Base-by-base conservation (phyloP, 2,797 vertebrate genomes). In the Gymnopithys bicolor region DNA sequence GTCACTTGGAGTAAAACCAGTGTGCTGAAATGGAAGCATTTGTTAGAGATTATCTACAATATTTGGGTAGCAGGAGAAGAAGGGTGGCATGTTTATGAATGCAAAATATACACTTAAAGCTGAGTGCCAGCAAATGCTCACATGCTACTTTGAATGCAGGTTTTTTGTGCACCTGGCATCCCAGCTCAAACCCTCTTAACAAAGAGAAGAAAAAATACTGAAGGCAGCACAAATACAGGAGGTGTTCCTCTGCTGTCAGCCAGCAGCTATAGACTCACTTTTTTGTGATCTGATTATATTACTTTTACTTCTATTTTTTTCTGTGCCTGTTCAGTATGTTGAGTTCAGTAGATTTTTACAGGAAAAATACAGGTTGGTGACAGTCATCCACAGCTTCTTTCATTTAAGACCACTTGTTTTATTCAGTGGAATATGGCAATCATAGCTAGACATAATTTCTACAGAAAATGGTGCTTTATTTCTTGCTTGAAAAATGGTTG, bases 111-210 rank as follows among this genome's bases (percentile, higher is more conserved):
- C 56, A 87, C 81, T 94, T 93, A 89, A 67, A 95, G 63, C 77
- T 63, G 60, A 91, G 59, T 14, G 30, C 88, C 86, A 89, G 86
- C 78, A 74, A 96, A 94, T 82, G 81, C 64, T 96, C 59, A 58
- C 74, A 70, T 84, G 70, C 74, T 77, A 84, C 81, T 95, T 81
- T 77, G 94, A 92, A 86, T 84, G 67, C 96, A 94, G 80, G 63
- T 84, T 95, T 94, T 91, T 91, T 87, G 85, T 93, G 84, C 93
- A 95, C 93, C 86, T 96, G 94, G 88, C 84, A 70, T 92, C 45
- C 37, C 28, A 37, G 59, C 74, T 73, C 91, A 94, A 93, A 90
- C 59, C 30, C 32, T 79, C 77, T 59, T 89, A 93, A 94, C 88
- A 95, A 95, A 95, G 81, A 90, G 35, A 24, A 82, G 39, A 24